These are phyloP conservation scores for Peromyscus leucopus DNA, from an alignment of 2,113 vertebrate species.

Conservation along the genomic window DNA sequence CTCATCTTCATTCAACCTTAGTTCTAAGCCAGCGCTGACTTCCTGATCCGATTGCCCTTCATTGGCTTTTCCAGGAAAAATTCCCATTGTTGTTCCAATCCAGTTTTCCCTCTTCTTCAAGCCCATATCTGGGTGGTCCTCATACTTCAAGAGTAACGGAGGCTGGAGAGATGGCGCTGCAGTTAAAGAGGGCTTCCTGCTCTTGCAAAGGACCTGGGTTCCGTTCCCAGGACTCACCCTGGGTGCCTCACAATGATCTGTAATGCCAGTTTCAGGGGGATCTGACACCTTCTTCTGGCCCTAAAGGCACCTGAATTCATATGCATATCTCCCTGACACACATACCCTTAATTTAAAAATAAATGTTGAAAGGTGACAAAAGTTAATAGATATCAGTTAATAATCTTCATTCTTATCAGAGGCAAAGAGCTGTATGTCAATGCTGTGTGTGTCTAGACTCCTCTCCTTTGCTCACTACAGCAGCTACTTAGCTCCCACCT, in stretches of 20 bases:
- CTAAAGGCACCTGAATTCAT: not conserved
- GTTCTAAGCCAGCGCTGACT: not conserved
- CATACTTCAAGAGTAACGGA: not conserved
- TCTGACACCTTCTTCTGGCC: not conserved
- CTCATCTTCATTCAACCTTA: not conserved
- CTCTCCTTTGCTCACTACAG: not conserved
- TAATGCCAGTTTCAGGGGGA: not conserved
- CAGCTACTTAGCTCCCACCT: not conserved
- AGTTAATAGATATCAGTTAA: not conserved
- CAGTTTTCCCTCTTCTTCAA: slow-evolving; percentile 34
- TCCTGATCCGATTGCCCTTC: not conserved
- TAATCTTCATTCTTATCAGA: not conserved
- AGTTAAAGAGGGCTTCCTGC: not conserved
- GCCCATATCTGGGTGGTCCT: not conserved
- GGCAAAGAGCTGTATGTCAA: not conserved
- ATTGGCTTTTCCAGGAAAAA: slow-evolving; percentile 4
- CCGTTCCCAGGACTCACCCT: not conserved
- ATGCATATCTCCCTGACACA: not conserved
- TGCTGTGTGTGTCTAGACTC: not conserved
- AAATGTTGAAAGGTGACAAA: too few relatives aligned
- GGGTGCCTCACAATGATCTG: not conserved
- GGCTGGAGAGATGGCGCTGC: not conserved
- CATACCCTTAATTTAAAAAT: not conserved
- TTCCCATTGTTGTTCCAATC: not conserved
- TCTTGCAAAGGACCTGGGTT: not conserved